phyloP scores from a whole-genome alignment of 2,113 vertebrate species.

The Orthonyx spaldingii region DNA sequence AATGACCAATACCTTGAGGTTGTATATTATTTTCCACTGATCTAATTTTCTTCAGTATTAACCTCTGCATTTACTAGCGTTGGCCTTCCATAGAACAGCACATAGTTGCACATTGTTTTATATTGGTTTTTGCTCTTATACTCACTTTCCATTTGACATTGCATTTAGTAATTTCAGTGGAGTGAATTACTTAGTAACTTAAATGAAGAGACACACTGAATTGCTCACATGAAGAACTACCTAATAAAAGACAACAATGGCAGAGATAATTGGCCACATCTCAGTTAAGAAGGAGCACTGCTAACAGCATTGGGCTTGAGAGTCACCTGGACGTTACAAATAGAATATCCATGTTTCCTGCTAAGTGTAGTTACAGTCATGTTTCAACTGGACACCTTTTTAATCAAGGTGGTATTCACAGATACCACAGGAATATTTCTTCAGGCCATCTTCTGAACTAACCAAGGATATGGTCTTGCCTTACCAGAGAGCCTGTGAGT shows the following conservation, averaged over 20 bases:
- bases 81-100: background rate
- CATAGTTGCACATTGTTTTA: background rate
- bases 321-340: background rate
- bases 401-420: background rate
- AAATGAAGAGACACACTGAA: background rate
- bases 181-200: background rate
- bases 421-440: background rate
- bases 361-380: background rate
- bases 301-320: background rate
- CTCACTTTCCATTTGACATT: background rate
- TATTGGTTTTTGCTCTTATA: background rate
- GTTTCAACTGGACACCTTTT: background rate
- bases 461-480: background rate
- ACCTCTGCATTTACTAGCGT: background rate
- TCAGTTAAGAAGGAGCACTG: background rate
- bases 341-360: background rate
- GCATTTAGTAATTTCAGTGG: background rate
- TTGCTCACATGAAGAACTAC: background rate
- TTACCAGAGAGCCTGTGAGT: background rate
- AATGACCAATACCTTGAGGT: background rate
- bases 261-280: background rate
- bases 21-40: background rate
- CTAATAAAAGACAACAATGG: background rate
- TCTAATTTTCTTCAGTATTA: background rate
- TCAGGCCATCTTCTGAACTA: background rate